phyloP scores from a whole-genome alignment of 30 jellyfish, hydroid and myxozoan genomes.

The Hydractinia echinata region DNA sequence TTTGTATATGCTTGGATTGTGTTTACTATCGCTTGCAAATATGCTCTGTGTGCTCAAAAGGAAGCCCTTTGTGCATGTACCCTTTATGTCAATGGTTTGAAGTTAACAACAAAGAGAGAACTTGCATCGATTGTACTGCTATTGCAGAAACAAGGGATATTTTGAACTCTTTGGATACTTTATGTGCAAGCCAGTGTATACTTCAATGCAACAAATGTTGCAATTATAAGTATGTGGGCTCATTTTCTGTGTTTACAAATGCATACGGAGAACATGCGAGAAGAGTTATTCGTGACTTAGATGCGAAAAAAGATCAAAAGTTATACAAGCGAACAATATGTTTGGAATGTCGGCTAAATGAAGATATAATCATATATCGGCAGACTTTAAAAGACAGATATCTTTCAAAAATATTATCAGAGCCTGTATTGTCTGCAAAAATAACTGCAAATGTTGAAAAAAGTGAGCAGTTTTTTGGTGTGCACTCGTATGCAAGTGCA shows the following conservation, averaged over 20 bases:
- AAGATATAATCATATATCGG: constrained; percentile 65
- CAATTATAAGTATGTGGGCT: constrained; percentile 71
- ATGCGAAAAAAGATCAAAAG: constrained; percentile 26
- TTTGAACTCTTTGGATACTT: constrained; percentile 39
- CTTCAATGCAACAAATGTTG: constrained; percentile 75
- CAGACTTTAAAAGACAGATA: constrained; percentile 52
- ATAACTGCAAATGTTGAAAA: constrained; percentile 18
- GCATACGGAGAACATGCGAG: constrained; percentile 57
- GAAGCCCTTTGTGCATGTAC: constrained; percentile 92
- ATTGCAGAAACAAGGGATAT: constrained; percentile 57
- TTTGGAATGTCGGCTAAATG: constrained; percentile 59
- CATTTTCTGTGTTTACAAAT: constrained; percentile 64
- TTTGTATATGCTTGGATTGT: constrained; percentile 87
- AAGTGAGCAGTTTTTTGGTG: constrained; percentile 11
- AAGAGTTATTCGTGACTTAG: constrained; percentile 74
- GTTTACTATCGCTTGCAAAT: constrained; percentile 78
- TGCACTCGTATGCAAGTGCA: constrained; percentile 61
- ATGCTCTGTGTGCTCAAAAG: constrained; percentile 63
- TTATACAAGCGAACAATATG: constrained; percentile 42
- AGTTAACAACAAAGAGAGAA: constrained; percentile 44
- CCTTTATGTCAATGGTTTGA: constrained; percentile 83
- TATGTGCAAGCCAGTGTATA: constrained; percentile 73
- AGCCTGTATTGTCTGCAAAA: constrained; percentile 39
- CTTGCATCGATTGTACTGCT: constrained; percentile 94
- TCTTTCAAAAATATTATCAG: constrained; percentile 52